phyloP scores from a whole-genome alignment of 1,140 invertebrate genomes.

The Trichogramma pretiosum region DNA sequence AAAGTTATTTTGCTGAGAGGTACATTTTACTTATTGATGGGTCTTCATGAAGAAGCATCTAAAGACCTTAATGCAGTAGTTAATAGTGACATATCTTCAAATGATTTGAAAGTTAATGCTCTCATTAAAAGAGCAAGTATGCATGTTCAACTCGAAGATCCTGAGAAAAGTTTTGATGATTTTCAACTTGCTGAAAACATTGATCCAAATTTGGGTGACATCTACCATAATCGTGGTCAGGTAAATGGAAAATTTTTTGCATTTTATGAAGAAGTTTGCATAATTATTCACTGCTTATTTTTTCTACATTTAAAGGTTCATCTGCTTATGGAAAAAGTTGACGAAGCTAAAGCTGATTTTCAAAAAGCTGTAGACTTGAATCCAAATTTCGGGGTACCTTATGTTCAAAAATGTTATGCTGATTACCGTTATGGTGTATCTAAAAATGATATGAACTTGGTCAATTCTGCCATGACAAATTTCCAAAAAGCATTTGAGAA shows the following conservation, averaged over 20 bases:
- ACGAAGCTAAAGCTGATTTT: slow-evolving; percentile 74
- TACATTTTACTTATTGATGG: slow-evolving; percentile 73
- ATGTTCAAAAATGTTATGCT: slow-evolving; percentile 80
- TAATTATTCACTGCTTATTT: neutral
- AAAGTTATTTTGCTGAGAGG: slow-evolving; percentile 70
- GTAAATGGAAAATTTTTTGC: slow-evolving; percentile 34
- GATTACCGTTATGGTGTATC: slow-evolving; percentile 62
- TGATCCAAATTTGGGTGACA: slow-evolving; percentile 72
- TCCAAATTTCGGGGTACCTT: slow-evolving; percentile 72
- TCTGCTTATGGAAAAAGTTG: slow-evolving; percentile 69
- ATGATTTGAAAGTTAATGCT: slow-evolving; percentile 69
- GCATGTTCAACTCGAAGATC: slow-evolving; percentile 68
- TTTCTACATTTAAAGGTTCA: slow-evolving; percentile 57
- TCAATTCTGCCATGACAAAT: slow-evolving; percentile 54
- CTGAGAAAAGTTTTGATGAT: slow-evolving; percentile 64
- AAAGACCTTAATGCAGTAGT: slow-evolving; percentile 61
- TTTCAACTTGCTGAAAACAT: slow-evolving; percentile 67
- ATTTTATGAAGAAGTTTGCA: slow-evolving; percentile 1
- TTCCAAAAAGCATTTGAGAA: slow-evolving; percentile 69
- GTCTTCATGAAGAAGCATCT: slow-evolving; percentile 60
- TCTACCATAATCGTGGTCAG: slow-evolving; percentile 73
- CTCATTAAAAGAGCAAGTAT: slow-evolving; percentile 82
- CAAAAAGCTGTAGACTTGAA: slow-evolving; percentile 72
- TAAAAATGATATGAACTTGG: slow-evolving; percentile 47
- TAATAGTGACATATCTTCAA: slow-evolving; percentile 49